Base-by-base conservation (phyloP, 2,888 invertebrate species). In the Idaea aversata region DNA sequence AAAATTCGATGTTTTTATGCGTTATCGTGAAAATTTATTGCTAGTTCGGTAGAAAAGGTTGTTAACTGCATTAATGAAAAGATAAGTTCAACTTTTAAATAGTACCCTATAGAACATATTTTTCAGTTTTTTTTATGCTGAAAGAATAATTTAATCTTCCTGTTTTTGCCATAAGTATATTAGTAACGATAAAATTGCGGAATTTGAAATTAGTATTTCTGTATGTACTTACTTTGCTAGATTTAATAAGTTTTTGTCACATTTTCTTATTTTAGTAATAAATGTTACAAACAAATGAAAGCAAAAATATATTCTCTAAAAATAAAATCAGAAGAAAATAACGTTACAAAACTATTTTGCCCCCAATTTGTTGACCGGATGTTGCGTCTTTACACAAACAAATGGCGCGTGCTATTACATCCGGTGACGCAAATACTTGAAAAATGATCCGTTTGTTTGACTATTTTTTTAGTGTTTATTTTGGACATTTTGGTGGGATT, bases 401-500 rank as follows among this genome's bases (percentile, higher is more conserved):
- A 25, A 59, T 59, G 79, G 70, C 74, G 84, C 83, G 84, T 77
- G 82, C 68, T 83, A 88, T 88, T 85, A 71, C 77, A 74, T 83
- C 85, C 82, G 77, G 76, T 25, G 4, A 47, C 47, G 13, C 47
- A 10, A 47, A 47, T 47, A 13, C 7, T 3, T 47, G 47, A 10
- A 47, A 47, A 47, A 47, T 47, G 4, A 10, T 4, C 7, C 5
- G 13, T 13, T 7, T 4, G 47, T 47, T 5, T 36, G 5, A 7
- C 13, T 47, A 7, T 47, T 7, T 47, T 10, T 7, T 47, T 5
- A 0, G 47, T 47, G 47, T 13, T 47, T 7, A 13, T 47, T 4
- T 25, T 3, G 25, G 3, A 25, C 2, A 2, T 25, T 25, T 25
- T 25, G 3, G 25, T 3, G 25, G 25, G 25, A 25, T 25, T 25